A percentile compares a stretch with the other conserved stretches of the same genome.
phyloP scores from a whole-genome alignment of 2,797 vertebrate species.

The Periophthalmus magnuspinnatus region DNA sequence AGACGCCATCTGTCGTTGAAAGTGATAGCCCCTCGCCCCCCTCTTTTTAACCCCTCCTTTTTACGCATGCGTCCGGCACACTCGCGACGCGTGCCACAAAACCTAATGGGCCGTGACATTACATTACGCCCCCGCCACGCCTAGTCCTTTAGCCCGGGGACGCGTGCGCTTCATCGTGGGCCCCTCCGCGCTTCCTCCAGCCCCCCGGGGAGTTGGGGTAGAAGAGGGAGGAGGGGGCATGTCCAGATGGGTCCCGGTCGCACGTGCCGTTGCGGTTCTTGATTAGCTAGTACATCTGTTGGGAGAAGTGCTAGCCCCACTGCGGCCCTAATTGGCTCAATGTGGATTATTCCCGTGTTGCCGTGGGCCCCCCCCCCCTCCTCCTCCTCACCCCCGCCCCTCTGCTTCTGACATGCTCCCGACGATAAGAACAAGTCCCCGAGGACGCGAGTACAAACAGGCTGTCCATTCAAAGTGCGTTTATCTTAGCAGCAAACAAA shows the following conservation, averaged over 20 bases:
- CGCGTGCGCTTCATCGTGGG: slow-evolving; percentile 67
- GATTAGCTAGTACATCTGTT: slow-evolving; percentile 76
- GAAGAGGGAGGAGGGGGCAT: slow-evolving; percentile 8
- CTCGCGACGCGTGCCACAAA: slow-evolving; percentile 52
- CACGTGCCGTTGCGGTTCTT: slow-evolving; percentile 59
- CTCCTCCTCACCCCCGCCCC: slow-evolving; percentile 16
- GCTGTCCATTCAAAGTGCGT: slow-evolving; percentile 40
- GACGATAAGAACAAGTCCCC: slow-evolving; percentile 57
- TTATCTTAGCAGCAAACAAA: slow-evolving; percentile 34
- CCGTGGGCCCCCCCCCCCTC: slow-evolving; percentile 25
- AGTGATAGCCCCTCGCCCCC: slow-evolving; percentile 55
- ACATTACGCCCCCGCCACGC: slow-evolving; percentile 53
- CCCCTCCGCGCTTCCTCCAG: slow-evolving; percentile 46
- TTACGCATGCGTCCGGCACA: slow-evolving; percentile 49
- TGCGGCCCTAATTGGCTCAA: slow-evolving; percentile 77
- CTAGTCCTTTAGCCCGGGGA: slow-evolving; percentile 44
- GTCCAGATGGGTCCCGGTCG: slow-evolving; percentile 67
- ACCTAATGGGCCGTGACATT: slow-evolving; percentile 68
- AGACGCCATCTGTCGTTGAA: slow-evolving; percentile 68
- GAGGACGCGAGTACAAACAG: slow-evolving; percentile 44
- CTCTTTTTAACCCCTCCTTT: slow-evolving; percentile 5
- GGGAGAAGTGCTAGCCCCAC: slow-evolving; percentile 52
- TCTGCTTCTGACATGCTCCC: slow-evolving; percentile 44
- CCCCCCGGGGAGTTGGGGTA: slow-evolving; percentile 35
- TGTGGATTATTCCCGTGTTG: slow-evolving; percentile 66